Base-by-base conservation (phyloP, 1,140 invertebrate genomes). In the Carcinoscorpius rotundicauda region DNA sequence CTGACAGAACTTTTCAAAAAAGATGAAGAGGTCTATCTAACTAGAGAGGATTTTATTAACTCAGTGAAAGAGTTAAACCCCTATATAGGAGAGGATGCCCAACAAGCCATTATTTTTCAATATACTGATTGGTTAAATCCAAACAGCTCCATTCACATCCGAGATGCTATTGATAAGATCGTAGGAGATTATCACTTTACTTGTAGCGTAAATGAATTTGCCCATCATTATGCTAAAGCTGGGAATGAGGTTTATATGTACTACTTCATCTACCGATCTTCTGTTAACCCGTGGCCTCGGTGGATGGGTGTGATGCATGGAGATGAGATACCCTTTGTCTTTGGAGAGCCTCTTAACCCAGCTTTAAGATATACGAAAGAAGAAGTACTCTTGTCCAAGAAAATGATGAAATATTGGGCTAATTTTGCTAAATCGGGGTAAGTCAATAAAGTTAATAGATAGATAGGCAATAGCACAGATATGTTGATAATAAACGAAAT, bases 251-350 rank as follows among this genome's bases (percentile, higher is more conserved):
- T 95, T 49, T 97, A 91, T 78, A 93, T 92, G 82, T 98, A 98
- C 77, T 91, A 93, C 74, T 97, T 90, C 76, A 91, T 87, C 65
- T 91, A 97, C 74, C 84, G 92, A 68, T 91, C 87, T 49, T 78
- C 83, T 69, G 82, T 83, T 65, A 92, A 89, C 75, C 88, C 87
- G 0, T 97, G 94, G 94, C 94, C 93, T 3, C 84, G 85, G 61
- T 97, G 94, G 94, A 92, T 93, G 66, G 94, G 94, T 5, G 91
- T 92, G 0, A 86, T 97, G 82, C 94, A 98, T 76, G 94, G 86
- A 2, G 93, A 97, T 77, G 94, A 98, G 77, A 96, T 98, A 67
- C 89, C 84, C 73, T 97, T 92, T 76, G 82, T 96, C 48, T 97
- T 97, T 76, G 93, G 94, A 48, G 89, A 94, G 73, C 91, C 92